Percentiles rank a stretch among this genome's conserved stretches.
phyloP scores from a whole-genome alignment of 2,113 vertebrate genomes.

The Mohoua ochrocephala region DNA sequence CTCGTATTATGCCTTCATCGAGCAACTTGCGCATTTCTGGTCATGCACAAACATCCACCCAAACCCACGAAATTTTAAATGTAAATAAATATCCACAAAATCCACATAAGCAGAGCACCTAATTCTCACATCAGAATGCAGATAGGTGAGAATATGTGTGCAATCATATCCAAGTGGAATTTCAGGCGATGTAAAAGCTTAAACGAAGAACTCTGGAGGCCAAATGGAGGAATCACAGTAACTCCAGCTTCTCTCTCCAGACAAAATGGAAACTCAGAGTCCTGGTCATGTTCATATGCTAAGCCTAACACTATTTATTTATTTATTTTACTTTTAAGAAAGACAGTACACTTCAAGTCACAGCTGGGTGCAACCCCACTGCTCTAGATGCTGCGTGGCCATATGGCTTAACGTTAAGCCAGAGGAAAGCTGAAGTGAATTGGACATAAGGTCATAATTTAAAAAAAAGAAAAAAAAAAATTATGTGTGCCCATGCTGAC shows the following conservation, averaged over 20 bases:
- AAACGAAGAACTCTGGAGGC: not conserved
- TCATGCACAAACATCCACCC: constrained; percentile 4
- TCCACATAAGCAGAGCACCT: not conserved
- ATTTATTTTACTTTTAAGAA: not conserved
- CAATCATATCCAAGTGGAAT: constrained; percentile 11
- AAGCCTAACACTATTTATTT: not conserved
- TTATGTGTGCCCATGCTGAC: not conserved
- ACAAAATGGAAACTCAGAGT: not conserved
- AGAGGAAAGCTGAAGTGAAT: not conserved
- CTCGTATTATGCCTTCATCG: not conserved
- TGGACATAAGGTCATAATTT: not conserved
- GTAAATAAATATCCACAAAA: constrained; percentile 48
- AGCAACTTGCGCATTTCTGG: not conserved
- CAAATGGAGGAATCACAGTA: not conserved
- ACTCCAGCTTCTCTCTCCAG: not conserved
- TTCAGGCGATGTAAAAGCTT: not conserved
- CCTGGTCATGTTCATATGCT: not conserved
- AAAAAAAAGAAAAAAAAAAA: not conserved
- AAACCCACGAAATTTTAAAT: constrained; percentile 47
- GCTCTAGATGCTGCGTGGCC: not conserved
- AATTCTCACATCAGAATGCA: constrained; percentile 45
- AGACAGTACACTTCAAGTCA: not conserved
- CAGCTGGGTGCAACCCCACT: not conserved
- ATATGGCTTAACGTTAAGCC: not conserved
- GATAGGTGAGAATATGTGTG: not conserved